Conservation (phyloP, 2,797 vertebrate genomes). For the Acropternis orthonyx region DNA sequence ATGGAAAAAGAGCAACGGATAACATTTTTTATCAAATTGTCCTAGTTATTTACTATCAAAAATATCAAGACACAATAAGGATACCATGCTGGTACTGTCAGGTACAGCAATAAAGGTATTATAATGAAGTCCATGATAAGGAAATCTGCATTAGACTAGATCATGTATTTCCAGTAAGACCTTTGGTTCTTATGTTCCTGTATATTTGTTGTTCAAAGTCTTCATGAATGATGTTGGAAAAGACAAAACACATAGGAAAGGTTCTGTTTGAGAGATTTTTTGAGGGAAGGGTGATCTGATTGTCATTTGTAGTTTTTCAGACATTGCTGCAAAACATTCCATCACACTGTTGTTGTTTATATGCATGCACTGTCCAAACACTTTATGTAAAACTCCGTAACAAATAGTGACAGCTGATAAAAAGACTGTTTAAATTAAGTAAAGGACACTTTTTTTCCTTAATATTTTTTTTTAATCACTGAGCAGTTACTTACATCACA, state of each 20-base stretch:
- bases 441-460: background rate
- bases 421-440: background rate
- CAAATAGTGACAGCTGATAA: background rate
- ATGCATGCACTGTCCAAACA: background rate
- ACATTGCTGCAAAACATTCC: background rate
- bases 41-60: background rate
- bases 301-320: background rate
- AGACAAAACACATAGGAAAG: background rate
- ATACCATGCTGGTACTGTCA: background rate
- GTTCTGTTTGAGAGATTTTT: background rate
- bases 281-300: accelerated
- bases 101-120: background rate
- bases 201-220: background rate
- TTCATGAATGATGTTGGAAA: background rate
- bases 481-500: background rate
- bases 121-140: background rate
- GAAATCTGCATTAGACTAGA: background rate
- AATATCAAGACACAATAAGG: background rate
- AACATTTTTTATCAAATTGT: background rate
- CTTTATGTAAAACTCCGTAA: background rate
- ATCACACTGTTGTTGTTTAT: background rate
- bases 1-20: background rate
- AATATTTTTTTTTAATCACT: background rate
- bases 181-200: background rate
- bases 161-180: background rate